These are phyloP conservation scores for Neomonachus schauinslandi DNA, from an alignment of 2,113 vertebrate genomes.

Conservation along the genomic window DNA sequence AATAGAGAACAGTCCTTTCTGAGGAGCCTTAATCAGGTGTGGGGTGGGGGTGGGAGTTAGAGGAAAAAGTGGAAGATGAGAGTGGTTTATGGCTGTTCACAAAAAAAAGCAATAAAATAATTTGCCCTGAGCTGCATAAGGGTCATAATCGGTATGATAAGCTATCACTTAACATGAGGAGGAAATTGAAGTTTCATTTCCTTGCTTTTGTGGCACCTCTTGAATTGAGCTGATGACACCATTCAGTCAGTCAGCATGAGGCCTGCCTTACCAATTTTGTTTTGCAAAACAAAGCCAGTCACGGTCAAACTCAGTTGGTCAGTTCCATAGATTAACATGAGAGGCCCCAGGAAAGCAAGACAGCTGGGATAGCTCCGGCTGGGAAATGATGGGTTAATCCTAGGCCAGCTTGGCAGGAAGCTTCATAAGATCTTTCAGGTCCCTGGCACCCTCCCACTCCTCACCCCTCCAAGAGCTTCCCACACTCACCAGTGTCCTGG, in stretches of 20 bases:
- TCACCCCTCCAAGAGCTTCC: neutral
- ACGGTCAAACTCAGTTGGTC: slow-evolving; percentile 85
- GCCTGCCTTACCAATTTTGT: slow-evolving; percentile 84
- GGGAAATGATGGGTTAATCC: slow-evolving; percentile 64
- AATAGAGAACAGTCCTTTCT: slow-evolving; percentile 3
- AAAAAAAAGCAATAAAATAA: slow-evolving; percentile 77
- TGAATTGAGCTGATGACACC: slow-evolving; percentile 75
- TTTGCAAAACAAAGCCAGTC: slow-evolving; percentile 89
- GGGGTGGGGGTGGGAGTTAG: neutral
- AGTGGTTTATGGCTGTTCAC: slow-evolving; percentile 77
- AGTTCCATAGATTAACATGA: slow-evolving; percentile 81
- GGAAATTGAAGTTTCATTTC: slow-evolving; percentile 87
- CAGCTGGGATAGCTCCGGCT: slow-evolving; percentile 49
- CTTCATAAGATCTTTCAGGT: neutral
- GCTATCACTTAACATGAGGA: slow-evolving; percentile 81
- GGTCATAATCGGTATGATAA: slow-evolving; percentile 82
- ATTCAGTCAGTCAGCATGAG: slow-evolving; percentile 82
- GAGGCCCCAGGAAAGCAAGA: slow-evolving; percentile 67
- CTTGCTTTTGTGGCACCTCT: slow-evolving; percentile 83
- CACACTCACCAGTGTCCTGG: neutral
- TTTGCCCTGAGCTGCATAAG: slow-evolving; percentile 73
- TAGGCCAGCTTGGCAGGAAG: slow-evolving; percentile 60
- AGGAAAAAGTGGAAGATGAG: slow-evolving; percentile 52
- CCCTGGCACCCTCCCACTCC: neutral
- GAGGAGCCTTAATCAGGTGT: slow-evolving; percentile 48